Evolutionary conservation across 2,113 vertebrate genomes (phyloP), one percentile per base, ranked within the genome.

Genomic region (Phylloscopus trochiloides): DNA sequence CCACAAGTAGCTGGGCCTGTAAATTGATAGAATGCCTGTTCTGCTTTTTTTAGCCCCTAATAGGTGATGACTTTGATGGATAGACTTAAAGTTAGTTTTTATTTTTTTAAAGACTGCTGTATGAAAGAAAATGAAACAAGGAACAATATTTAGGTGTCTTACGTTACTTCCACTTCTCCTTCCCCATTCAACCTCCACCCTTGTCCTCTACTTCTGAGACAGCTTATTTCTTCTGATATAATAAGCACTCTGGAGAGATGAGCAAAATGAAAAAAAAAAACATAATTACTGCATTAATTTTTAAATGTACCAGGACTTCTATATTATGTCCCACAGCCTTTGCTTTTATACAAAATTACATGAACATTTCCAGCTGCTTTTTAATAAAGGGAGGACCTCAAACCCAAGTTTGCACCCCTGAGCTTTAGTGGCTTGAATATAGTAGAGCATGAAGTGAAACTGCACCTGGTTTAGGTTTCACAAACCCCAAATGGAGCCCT

Each of bases 391-490:
- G n/a, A 63, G 38, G 32, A 72, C 54, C 43, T 55, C 67, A 81
- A 97, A 70, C 65, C 9, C 43, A 78, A 36, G 19, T 71, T 71
- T 94, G 62, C 40, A 50, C 55, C 67, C 55, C 71, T 74, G 87
- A 85, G 80, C 71, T 92, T 95, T 83, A 85, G 74, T 77, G 81
- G 20, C 76, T 94, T 83, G 55, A 76, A 62, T 68, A 74, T 54
- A 96, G 58, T 22, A 29, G 71, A 91, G 73, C 54, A 62, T 57
- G 82, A 89, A 91, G 70, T 76, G 82, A 79, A 88, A 79, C 26
- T 79, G 67, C 84, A 97, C 67, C 83, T 91, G 70, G 80, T 91
- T 90, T 91, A 90, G 34, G 77, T 88, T 96, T 94, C 63, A 63
- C 50, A 94, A 94, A 81, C 51, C 58, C 73, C 77, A 85, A 58